phyloP scores from a whole-genome alignment of 1,140 invertebrate species.

The Aphaenogaster floridana region DNA sequence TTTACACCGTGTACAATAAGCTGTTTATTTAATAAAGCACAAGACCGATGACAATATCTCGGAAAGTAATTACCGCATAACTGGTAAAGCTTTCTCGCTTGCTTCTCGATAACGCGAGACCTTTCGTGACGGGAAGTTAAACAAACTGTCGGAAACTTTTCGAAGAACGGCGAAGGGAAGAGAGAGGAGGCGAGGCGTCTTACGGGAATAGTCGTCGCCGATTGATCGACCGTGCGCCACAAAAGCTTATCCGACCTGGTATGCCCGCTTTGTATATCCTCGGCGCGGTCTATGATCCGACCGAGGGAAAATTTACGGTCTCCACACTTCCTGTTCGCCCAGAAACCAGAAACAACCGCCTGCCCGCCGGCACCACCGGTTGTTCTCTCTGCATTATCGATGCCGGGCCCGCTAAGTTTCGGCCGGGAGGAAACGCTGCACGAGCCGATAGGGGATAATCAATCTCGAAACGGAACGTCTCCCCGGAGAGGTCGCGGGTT shows the following conservation, averaged over 20 bases:
- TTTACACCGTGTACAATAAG: constrained; percentile 60
- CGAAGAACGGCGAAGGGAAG: constrained; percentile 7
- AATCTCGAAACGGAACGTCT: constrained; percentile 81
- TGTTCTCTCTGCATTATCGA: constrained; percentile 78
- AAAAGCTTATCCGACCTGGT: constrained; percentile 63
- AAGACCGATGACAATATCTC: constrained; percentile 55
- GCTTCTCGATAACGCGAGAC: constrained; percentile 52
- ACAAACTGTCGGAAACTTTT: constrained; percentile 56
- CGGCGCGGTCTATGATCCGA: constrained; percentile 66
- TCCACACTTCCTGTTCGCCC: constrained; percentile 61
- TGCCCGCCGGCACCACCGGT: constrained; percentile 20
- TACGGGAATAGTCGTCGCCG: constrained; percentile 48
- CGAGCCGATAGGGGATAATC: constrained; percentile 85
- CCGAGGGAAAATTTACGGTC: constrained; percentile 71
- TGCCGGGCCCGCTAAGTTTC: constrained; percentile 77
- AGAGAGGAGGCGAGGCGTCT: neutral
- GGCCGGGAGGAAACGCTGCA: constrained; percentile 77
- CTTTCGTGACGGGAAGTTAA: constrained; percentile 44
- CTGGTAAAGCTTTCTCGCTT: constrained; percentile 45
- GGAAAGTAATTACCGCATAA: constrained; percentile 60
- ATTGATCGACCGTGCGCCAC: constrained; percentile 67
- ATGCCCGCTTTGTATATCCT: constrained; percentile 63
- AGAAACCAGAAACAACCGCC: constrained; percentile 50
- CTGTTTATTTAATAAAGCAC: constrained; percentile 61
- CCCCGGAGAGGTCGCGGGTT: constrained; percentile 60